Evolutionary conservation across 2,888 invertebrate genomes (phyloP).

Genomic region (Cantharis rustica): DNA sequence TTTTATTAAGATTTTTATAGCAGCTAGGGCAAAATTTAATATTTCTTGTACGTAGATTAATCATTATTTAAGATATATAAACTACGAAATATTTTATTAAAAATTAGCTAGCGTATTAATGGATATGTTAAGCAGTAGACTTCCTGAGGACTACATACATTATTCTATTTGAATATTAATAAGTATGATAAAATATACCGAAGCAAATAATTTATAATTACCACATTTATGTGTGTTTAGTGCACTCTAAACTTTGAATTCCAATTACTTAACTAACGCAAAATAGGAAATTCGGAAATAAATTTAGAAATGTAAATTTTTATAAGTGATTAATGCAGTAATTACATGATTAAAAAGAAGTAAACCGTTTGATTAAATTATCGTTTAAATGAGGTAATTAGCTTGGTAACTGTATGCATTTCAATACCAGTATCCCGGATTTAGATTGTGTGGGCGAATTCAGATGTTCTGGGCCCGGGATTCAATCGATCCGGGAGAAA

Average conservation of each 20-base stretch:
- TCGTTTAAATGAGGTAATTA: background rate
- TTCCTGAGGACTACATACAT: too few species aligned
- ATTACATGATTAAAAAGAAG: background rate
- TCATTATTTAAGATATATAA: too few species aligned
- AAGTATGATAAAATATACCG: background rate
- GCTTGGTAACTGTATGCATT: background rate
- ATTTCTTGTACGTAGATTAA: too few species aligned
- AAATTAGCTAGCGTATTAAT: too few species aligned
- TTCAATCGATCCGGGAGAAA: background rate
- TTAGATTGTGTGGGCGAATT: slow-evolving; percentile 1
- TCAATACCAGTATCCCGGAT: background rate
- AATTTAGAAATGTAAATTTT: background rate
- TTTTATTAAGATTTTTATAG: too few species aligned
- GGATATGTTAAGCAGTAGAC: too few species aligned
- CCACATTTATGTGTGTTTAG: background rate
- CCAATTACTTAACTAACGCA: background rate
- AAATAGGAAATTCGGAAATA: background rate
- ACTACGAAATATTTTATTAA: too few species aligned
- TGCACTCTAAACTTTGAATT: background rate
- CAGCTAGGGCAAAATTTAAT: too few species aligned
- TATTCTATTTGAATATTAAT: too few species aligned
- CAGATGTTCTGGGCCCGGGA: slow-evolving; percentile 1
- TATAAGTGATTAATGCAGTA: background rate
- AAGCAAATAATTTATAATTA: background rate
- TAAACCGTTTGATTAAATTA: background rate